Percentiles rank a stretch among this genome's conserved stretches.
Evolutionary conservation across 2,113 vertebrate genomes (phyloP).

Genomic region (Machaerirhynchus nigripectus): DNA sequence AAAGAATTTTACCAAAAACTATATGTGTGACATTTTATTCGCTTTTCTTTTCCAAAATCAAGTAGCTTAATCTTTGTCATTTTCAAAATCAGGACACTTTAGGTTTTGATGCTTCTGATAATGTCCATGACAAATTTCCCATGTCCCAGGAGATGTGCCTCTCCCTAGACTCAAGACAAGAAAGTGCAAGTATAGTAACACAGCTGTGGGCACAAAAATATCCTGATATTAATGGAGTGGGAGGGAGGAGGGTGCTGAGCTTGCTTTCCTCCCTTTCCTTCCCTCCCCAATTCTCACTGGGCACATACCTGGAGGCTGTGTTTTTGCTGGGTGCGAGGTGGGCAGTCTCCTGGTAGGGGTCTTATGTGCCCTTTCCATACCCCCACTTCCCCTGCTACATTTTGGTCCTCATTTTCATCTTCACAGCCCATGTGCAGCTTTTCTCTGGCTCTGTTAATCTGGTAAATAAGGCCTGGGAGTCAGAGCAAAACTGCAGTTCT

Average conservation of each 20-base stretch:
- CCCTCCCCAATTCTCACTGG: background rate
- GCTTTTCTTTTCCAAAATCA: background rate
- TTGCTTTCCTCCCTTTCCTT: background rate
- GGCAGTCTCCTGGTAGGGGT: background rate
- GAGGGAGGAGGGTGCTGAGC: background rate
- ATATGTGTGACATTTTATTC: background rate
- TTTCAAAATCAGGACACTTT: background rate
- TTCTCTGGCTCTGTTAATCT: background rate
- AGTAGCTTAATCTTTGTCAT: background rate
- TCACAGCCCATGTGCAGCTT: background rate
- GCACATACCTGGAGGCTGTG: background rate
- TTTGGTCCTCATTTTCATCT: background rate
- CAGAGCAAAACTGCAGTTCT: background rate
- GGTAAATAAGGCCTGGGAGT: background rate
- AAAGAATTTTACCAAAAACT: background rate
- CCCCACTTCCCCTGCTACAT: accelerated
- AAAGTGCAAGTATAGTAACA: slow-evolving; percentile 35
- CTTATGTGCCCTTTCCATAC: background rate
- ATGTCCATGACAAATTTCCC: background rate
- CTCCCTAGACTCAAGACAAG: slow-evolving; percentile 7
- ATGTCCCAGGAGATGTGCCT: background rate
- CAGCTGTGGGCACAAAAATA: slow-evolving; percentile 55
- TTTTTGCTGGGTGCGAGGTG: background rate
- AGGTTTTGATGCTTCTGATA: background rate
- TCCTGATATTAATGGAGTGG: background rate